Evolutionary conservation across 2,888 invertebrate genomes (phyloP).

Genomic region (Plebejus argus): DNA sequence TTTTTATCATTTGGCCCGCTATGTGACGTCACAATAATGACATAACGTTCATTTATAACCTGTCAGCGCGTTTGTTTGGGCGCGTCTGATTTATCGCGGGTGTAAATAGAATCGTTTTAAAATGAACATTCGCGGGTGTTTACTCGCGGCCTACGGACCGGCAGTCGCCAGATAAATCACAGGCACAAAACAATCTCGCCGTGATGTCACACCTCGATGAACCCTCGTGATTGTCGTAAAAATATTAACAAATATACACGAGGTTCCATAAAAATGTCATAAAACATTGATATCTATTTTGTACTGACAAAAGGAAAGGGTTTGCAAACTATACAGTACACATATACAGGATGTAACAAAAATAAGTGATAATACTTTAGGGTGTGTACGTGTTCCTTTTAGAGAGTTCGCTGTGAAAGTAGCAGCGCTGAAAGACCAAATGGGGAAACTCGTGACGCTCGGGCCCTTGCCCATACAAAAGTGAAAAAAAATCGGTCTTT

Average conservation of each 20-base stretch:
- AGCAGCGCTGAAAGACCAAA: too few species aligned
- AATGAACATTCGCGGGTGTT: neutral
- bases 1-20: neutral
- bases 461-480: too few species aligned
- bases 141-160: neutral
- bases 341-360: too few species aligned
- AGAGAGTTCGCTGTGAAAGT: too few species aligned
- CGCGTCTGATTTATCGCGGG: neutral
- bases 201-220: neutral
- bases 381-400: too few species aligned
- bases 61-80: conserved; percentile 9
- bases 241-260: too few species aligned
- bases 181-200: neutral
- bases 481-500: too few species aligned
- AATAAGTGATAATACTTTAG: too few species aligned
- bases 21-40: neutral
- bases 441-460: too few species aligned
- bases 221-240: too few species aligned
- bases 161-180: neutral
- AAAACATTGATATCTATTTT: neutral
- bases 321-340: too few species aligned
- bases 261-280: neutral
- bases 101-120: neutral
- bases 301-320: too few species aligned
- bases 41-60: neutral